A percentile compares a stretch with the other conserved stretches of the same genome.
Conservation (phyloP, 2,797 vertebrate genomes). For the Leontopithecus rosalia region DNA sequence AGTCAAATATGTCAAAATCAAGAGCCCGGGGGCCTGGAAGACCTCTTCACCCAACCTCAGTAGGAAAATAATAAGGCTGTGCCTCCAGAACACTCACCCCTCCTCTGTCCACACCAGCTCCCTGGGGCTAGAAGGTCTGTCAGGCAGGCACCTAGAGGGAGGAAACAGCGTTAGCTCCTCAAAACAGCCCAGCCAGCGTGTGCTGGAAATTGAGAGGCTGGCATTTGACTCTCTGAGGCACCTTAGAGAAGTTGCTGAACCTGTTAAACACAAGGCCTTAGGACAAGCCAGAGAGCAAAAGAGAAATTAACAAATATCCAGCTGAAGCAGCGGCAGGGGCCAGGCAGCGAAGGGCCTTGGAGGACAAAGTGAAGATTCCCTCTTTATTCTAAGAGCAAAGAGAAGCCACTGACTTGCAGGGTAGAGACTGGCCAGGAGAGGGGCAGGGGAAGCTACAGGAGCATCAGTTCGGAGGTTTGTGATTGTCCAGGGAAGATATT, state of each 20-base stretch:
- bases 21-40: neutral
- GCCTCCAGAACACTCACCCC: conserved; percentile 63
- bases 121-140: neutral
- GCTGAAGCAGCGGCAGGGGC: neutral
- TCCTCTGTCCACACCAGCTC: conserved; percentile 38
- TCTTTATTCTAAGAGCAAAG: neutral
- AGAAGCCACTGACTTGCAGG: neutral
- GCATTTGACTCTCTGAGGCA: conserved; percentile 44
- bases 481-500: neutral
- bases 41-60: neutral
- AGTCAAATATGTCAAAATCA: neutral
- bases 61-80: neutral
- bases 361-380: neutral
- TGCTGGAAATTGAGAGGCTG: conserved; percentile 47
- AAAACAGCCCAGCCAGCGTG: conserved; percentile 1
- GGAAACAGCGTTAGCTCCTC: conserved; percentile 53
- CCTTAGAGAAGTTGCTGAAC: conserved; percentile 72
- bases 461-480: neutral
- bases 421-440: neutral
- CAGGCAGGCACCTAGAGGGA: conserved; percentile 59
- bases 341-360: neutral
- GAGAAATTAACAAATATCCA: conserved; percentile 45
- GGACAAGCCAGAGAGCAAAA: conserved; percentile 33
- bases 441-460: neutral
- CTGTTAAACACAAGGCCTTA: conserved; percentile 69